These are phyloP conservation scores for Eudemis profundana DNA, from an alignment of 2,888 invertebrate genomes.

Conservation along the genomic window DNA sequence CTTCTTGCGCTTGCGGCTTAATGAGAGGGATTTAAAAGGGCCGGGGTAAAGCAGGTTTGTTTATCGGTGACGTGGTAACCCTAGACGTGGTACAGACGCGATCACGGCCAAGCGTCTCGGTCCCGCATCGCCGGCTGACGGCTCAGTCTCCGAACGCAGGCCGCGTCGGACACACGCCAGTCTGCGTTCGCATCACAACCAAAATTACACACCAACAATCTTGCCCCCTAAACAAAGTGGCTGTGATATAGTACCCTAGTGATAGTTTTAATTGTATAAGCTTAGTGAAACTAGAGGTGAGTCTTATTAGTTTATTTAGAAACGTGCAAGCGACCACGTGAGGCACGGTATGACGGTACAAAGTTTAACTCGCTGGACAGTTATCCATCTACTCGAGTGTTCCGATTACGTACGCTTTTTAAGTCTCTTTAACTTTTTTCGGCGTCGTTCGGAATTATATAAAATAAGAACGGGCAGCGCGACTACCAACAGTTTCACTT, in stretches of 20 bases:
- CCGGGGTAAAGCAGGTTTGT: conserved; percentile 25
- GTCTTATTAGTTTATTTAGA: conserved; percentile 5
- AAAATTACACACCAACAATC: conserved; percentile 27
- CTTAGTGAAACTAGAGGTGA: conserved; percentile 30
- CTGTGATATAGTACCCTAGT: conserved; percentile 50
- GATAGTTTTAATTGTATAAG: conserved; percentile 45
- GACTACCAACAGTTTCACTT: conserved; percentile 14
- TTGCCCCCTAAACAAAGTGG: conserved; percentile 45
- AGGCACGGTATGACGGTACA: conserved; percentile 41
- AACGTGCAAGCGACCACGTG: conserved; percentile 42
- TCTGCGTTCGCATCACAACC: conserved; percentile 8
- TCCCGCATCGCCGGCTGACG: conserved; percentile 35
- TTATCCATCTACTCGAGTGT: conserved; percentile 25
- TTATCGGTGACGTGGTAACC: conserved; percentile 52
- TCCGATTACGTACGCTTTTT: conserved; percentile 17
- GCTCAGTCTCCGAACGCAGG: conserved; percentile 68
- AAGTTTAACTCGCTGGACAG: conserved; percentile 43
- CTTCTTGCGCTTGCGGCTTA: background rate
- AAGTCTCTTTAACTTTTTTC: conserved; percentile 7
- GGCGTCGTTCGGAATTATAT: background rate
- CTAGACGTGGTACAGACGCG: conserved; percentile 53
- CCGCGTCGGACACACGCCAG: conserved; percentile 59
- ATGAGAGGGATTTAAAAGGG: background rate
- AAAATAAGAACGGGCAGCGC: background rate
- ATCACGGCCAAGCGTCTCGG: conserved; percentile 46